Conservation (phyloP, 2,113 vertebrate genomes). For the Machaerirhynchus nigripectus region DNA sequence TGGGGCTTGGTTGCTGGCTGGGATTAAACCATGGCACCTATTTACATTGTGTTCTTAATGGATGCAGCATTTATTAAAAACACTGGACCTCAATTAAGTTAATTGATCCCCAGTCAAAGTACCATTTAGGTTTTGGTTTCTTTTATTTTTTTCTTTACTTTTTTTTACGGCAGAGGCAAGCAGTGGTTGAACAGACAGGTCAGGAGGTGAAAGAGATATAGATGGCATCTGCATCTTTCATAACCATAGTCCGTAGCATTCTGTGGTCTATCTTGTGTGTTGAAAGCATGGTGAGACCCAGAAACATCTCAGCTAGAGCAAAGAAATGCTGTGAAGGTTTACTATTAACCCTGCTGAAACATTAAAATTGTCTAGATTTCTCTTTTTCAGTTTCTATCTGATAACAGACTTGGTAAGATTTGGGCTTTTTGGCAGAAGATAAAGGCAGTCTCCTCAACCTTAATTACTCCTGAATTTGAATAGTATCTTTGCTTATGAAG, state of each 20-base stretch:
- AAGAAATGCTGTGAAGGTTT: not conserved
- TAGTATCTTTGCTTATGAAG: not conserved
- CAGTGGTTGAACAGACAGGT: not conserved
- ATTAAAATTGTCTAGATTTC: not conserved
- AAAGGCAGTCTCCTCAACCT: not conserved
- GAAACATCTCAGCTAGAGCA: not conserved
- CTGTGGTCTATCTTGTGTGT: not conserved
- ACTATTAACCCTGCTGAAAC: not conserved
- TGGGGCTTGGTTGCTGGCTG: not conserved
- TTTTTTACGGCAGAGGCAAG: not conserved
- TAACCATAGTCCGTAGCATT: not conserved
- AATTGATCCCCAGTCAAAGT: not conserved
- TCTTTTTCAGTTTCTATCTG: not conserved
- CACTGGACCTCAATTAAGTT: not conserved
- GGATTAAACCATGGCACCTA: not conserved
- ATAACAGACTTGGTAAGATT: not conserved
- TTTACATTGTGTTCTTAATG: not conserved
- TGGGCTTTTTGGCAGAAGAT: conserved; percentile 8
- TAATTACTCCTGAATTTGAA: conserved; percentile 11
- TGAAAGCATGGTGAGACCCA: not conserved
- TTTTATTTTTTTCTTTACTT: too few relatives aligned
- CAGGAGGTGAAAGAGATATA: not conserved
- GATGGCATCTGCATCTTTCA: not conserved
- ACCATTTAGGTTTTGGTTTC: not conserved
- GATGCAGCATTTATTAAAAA: not conserved